Evolutionary conservation across 2,797 vertebrate genomes (phyloP), one percentile per base, ranked within the genome.

Genomic region (Siniperca scherzeri): DNA sequence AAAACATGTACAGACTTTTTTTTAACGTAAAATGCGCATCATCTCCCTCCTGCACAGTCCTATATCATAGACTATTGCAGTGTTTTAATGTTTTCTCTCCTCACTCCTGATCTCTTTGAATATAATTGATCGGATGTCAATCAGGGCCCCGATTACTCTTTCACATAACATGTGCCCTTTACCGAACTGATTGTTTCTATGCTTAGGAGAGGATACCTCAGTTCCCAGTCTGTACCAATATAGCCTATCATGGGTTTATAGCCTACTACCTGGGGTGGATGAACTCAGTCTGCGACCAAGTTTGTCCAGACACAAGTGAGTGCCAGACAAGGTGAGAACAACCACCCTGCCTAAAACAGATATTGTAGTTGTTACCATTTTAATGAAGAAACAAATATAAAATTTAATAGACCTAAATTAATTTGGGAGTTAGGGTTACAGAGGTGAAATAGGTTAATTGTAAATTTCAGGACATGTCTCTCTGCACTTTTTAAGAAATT

Each of bases 231-330:
- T 33, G 48, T 25, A 44, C 25, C 33, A 14, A 78, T 55, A 25
- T 2, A 55, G 22, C 19, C 36, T 12, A 25, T 22, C 46, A 69
- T 69, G 48, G 21, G 22, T 65, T 57, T 27, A 57, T 30, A 36
- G 27, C 16, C 25, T 57, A 48, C 76, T 46, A 50, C 53, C 44
- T 2, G 5, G 71, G 64, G 7, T 65, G 60, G 52, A 72, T 79
- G 4, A 38, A 72, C 17, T 30, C 59, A 30, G 25, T 65, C n/a
- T 70, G 65, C 2, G 14, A 8, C 42, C 61, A 57, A 38, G 68
- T 71, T 65, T 14, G 42, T 50, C 52, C 38, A n/a, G 33, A 59
- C 44, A 67, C 71, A 21, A 4, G 11, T 61, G 48, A 52, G 44
- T 68, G 44, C 4, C 48, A 73, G 50, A 48, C 52, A 40, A 7